A percentile compares a stretch with the other conserved stretches of the same genome.
Conservation (phyloP, 64 coral and sea anemone species). For the Acropora tenuis region DNA sequence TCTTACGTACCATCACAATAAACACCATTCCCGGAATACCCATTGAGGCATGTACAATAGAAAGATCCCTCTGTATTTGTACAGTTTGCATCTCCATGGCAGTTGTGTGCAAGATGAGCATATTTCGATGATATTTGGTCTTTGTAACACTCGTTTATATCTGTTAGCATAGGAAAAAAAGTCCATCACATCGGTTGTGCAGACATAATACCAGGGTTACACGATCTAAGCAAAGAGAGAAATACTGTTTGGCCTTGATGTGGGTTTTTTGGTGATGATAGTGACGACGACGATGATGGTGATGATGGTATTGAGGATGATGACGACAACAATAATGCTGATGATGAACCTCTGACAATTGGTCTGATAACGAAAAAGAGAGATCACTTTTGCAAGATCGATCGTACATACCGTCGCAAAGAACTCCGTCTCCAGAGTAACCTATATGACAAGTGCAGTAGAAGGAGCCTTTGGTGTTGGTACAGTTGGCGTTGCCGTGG, state of each 20-base stretch:
- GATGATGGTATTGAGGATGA: no score
- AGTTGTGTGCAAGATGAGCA: conserved; percentile 60
- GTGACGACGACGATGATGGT: no score
- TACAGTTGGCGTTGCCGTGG: conserved; percentile 47
- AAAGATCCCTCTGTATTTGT: conserved; percentile 69
- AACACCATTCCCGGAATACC: conserved; percentile 63
- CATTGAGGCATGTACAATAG: conserved; percentile 61
- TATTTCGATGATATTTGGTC: conserved; percentile 34
- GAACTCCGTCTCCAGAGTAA: conserved; percentile 50
- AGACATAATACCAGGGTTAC: no score
- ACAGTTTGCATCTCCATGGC: conserved; percentile 71
- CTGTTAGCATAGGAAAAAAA: conserved; percentile 12
- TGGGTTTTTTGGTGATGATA: no score
- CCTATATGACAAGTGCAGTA: conserved; percentile 62
- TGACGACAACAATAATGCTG: no score
- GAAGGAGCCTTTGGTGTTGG: conserved; percentile 63
- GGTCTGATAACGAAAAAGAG: no score
- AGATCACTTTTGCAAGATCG: no score
- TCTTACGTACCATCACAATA: conserved; percentile 44
- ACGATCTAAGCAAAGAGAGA: no score
- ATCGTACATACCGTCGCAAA: conserved; percentile 11
- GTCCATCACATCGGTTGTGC: background rate
- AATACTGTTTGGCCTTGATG: no score
- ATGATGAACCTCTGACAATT: no score
- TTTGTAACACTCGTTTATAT: conserved; percentile 64